Percentiles rank a stretch among this genome's conserved stretches.
Conservation (phyloP, 2,888 invertebrate genomes). For the Sinelater perroti region DNA sequence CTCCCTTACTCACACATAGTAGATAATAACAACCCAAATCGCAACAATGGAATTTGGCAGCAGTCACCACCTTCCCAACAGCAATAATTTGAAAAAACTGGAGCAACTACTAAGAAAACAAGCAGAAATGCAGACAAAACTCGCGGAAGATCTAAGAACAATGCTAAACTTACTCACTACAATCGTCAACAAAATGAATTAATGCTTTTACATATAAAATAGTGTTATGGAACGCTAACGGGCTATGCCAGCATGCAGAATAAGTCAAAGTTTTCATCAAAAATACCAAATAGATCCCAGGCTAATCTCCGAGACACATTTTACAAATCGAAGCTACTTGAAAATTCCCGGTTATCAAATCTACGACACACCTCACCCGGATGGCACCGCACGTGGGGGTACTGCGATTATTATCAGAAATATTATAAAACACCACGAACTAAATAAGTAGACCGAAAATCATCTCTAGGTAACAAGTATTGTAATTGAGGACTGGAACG, state of each 20-base stretch:
- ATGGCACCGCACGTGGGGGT: not conserved
- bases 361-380: not conserved
- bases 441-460: not conserved
- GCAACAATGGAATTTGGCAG: not conserved
- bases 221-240: not conserved
- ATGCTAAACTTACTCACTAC: conserved; percentile 1
- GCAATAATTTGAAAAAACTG: not conserved
- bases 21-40: not conserved
- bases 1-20: not conserved
- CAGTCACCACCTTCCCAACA: not conserved
- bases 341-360: no score
- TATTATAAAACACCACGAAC: not conserved
- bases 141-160: not conserved
- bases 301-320: conserved; percentile 1
- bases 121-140: not conserved
- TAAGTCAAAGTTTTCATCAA: conserved; percentile 1
- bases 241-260: not conserved
- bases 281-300: not conserved
- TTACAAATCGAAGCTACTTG: no score
- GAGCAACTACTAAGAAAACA: not conserved
- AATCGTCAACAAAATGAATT: not conserved
- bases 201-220: not conserved
- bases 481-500: not conserved
- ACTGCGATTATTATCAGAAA: not conserved
- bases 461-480: not conserved